Evolutionary conservation across 2,113 vertebrate genomes (phyloP).

Genomic region (Bubalus kerabau): DNA sequence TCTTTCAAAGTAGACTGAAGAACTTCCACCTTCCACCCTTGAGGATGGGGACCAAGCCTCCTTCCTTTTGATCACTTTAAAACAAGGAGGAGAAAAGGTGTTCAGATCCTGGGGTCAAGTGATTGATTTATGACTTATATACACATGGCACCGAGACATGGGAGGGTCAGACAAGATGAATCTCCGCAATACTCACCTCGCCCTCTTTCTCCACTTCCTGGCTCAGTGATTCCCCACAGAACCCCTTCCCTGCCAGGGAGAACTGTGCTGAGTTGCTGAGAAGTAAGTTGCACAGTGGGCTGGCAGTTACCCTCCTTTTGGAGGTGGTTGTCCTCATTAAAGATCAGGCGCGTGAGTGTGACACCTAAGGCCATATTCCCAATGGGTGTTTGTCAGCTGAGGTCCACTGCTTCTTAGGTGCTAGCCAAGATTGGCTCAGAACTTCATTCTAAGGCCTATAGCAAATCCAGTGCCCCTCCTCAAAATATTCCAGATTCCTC

Average conservation of each 20-base stretch:
- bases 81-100: background rate
- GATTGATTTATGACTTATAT: conserved; percentile 16
- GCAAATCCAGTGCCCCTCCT: background rate
- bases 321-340: background rate
- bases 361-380: background rate
- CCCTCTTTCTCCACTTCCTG: background rate
- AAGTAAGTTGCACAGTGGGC: background rate
- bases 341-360: background rate
- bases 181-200: background rate
- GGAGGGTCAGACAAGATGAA: background rate
- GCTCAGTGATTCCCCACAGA: background rate
- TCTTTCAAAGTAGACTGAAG: background rate
- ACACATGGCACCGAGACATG: background rate
- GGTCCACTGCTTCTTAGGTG: background rate
- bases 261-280: background rate
- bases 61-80: background rate
- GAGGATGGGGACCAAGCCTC: background rate
- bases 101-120: background rate
- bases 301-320: background rate
- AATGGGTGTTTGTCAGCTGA: background rate
- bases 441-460: background rate
- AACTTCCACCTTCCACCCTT: background rate
- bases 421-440: background rate
- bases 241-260: background rate
- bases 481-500: background rate